A percentile compares a stretch with the other conserved stretches of the same genome.
These are phyloP conservation scores for Pterostichus madidus DNA, from an alignment of 2,888 invertebrate species.

Conservation along the genomic window DNA sequence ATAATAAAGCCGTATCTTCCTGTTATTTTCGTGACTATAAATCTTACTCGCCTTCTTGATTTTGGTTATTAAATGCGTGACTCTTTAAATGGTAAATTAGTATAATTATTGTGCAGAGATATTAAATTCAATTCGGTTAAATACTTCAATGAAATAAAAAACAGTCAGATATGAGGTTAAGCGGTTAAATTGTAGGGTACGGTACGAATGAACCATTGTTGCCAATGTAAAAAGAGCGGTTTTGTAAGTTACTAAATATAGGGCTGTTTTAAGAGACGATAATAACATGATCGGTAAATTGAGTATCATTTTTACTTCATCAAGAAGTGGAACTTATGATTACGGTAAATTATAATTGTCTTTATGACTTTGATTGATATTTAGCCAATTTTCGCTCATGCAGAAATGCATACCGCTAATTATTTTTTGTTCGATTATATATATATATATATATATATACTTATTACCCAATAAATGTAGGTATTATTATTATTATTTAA, in stretches of 20 bases:
- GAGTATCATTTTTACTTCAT: constrained; percentile 36
- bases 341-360: constrained; percentile 1
- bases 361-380: constrained; percentile 5
- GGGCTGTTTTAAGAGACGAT: constrained; percentile 7
- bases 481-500: no score
- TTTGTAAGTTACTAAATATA: constrained; percentile 27
- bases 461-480: no score
- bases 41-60: constrained; percentile 15
- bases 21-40: constrained; percentile 34
- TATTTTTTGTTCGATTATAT: no score
- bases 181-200: constrained; percentile 28
- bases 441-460: no score
- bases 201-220: neutral
- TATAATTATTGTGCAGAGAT: constrained; percentile 40
- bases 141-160: constrained; percentile 12
- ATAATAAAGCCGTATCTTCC: constrained; percentile 55
- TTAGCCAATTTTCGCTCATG: neutral
- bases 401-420: no score
- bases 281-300: constrained; percentile 10
- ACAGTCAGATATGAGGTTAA: constrained; percentile 5
- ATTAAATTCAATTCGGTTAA: constrained; percentile 45
- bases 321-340: neutral
- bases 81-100: constrained; percentile 42
- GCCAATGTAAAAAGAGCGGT: neutral
- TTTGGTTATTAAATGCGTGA: constrained; percentile 40